Evolutionary conservation across 1,140 invertebrate species (phyloP).

Genomic region (Ceratosolen solmsi): DNA sequence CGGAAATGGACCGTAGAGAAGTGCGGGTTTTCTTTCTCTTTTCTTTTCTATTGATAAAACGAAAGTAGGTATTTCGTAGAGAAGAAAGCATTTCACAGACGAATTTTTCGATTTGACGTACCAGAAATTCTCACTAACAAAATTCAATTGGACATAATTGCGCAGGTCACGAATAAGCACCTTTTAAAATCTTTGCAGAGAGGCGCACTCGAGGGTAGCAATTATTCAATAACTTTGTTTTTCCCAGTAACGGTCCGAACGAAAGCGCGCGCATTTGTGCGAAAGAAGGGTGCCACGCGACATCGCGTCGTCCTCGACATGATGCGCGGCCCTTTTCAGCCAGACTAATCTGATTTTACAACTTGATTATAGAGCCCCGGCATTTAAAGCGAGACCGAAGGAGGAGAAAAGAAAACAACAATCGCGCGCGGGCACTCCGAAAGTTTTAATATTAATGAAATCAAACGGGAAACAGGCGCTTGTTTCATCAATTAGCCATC

Average conservation of each 20-base stretch:
- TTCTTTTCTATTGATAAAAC: too few relatives aligned
- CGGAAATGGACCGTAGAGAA: too few relatives aligned
- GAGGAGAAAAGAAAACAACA: conserved; percentile 40
- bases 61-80: neutral
- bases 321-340: conserved; percentile 43
- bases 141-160: conserved; percentile 17
- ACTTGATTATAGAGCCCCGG: conserved; percentile 46
- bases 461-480: conserved; percentile 28
- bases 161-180: neutral
- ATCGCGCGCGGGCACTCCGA: conserved; percentile 34
- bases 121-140: neutral
- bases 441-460: conserved; percentile 52
- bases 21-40: too few relatives aligned
- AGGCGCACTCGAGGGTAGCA: neutral
- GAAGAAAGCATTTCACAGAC: neutral
- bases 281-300: conserved; percentile 21
- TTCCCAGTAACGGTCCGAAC: neutral
- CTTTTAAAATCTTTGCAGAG: neutral
- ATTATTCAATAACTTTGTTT: conserved; percentile 38
- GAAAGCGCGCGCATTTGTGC: conserved; percentile 12
- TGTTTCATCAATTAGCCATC: conserved; percentile 46
- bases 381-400: conserved; percentile 38
- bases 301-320: neutral
- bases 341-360: conserved; percentile 54
- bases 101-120: neutral